A percentile compares a stretch with the other conserved stretches of the same genome.
Evolutionary conservation across 2,113 vertebrate species (phyloP).

Genomic region (Meles meles): DNA sequence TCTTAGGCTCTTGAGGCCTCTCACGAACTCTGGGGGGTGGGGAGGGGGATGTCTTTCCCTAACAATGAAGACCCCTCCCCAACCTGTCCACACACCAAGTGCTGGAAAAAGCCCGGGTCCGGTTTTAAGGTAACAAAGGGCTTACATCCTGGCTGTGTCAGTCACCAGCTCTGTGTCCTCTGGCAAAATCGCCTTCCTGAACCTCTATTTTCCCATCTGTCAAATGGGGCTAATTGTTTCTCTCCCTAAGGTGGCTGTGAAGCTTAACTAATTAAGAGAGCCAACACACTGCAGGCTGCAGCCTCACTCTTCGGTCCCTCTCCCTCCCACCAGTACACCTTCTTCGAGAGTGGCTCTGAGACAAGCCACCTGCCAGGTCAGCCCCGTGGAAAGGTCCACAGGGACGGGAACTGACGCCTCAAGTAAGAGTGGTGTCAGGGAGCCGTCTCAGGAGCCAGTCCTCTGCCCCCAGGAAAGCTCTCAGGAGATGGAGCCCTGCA

Average conservation of each 20-base stretch:
- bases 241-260: background rate
- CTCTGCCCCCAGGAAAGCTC: background rate
- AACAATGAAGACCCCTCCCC: fast-evolving
- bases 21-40: background rate
- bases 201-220: background rate
- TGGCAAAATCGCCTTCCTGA: background rate
- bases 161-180: background rate
- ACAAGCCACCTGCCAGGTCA: background rate
- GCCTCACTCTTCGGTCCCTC: background rate
- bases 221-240: background rate
- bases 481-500: background rate
- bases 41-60: background rate
- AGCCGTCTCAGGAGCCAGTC: background rate
- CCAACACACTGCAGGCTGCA: fast-evolving
- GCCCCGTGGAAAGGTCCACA: background rate
- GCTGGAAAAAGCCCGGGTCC: background rate
- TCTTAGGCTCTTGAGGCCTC: background rate
- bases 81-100: background rate
- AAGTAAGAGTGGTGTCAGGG: background rate
- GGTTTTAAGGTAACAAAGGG: background rate
- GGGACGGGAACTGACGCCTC: background rate
- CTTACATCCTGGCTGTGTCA: background rate
- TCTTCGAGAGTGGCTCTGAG: background rate
- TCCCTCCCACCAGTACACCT: background rate
- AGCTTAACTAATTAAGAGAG: background rate